Conservation (phyloP, 2,888 invertebrate species). For the Pristionchus mayeri region DNA sequence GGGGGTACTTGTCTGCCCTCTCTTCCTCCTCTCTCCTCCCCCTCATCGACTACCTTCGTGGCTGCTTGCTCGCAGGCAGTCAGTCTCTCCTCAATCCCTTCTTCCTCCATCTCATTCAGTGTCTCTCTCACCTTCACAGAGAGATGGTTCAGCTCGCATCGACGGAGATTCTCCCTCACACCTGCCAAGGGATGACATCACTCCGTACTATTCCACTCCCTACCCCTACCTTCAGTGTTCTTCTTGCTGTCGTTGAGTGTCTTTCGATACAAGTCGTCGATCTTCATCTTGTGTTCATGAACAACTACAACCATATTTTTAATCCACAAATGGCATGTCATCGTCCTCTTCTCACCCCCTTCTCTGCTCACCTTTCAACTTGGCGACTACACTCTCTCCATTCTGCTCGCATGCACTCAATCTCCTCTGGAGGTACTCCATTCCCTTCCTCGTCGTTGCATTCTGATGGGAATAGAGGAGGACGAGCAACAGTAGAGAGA, state of each 20-base stretch:
- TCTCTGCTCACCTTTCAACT: slow-evolving; percentile 36
- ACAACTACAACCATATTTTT: slow-evolving; percentile 33
- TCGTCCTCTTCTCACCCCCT: not conserved
- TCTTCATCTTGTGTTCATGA: slow-evolving; percentile 43
- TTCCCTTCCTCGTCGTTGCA: not conserved
- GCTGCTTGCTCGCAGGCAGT: slow-evolving; percentile 34
- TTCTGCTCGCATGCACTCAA: slow-evolving; percentile 42
- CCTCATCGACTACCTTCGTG: slow-evolving; percentile 21
- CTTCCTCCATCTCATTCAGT: too few species aligned
- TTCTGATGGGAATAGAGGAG: slow-evolving; percentile 43
- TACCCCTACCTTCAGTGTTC: not conserved
- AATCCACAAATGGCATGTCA: not conserved
- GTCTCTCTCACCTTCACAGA: slow-evolving; percentile 28
- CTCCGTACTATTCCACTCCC: not conserved
- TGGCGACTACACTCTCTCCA: slow-evolving; percentile 45
- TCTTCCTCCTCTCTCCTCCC: slow-evolving; percentile 36
- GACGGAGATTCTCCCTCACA: slow-evolving; percentile 28
- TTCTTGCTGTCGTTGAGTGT: slow-evolving; percentile 28
- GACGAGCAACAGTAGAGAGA: not conserved
- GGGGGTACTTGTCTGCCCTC: slow-evolving; percentile 14
- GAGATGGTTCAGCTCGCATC: slow-evolving; percentile 41
- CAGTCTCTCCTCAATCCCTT: slow-evolving; percentile 14
- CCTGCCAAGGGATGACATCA: not conserved
- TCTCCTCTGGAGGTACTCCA: not conserved
- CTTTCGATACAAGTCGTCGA: slow-evolving; percentile 36